phyloP scores from a whole-genome alignment of 2,888 invertebrate species.

The Eupeodes luniger region DNA sequence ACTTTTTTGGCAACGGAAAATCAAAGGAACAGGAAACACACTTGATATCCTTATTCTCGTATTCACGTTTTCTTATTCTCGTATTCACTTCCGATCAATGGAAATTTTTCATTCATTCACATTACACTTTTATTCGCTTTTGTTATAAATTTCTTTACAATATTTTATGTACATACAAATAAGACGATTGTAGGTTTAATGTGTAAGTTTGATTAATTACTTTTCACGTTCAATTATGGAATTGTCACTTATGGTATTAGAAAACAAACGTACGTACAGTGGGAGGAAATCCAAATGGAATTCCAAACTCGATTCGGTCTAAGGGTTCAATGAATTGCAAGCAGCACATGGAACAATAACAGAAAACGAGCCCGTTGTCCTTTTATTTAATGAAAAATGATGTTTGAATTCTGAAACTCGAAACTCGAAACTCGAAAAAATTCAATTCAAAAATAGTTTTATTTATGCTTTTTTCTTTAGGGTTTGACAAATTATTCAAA shows the following conservation, averaged over 20 bases:
- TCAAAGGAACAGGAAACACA: conserved; percentile 57
- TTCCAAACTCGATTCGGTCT: conserved; percentile 27
- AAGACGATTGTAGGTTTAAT: neutral
- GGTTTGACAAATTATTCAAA: neutral
- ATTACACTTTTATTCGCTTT: conserved; percentile 34
- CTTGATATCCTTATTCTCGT: conserved; percentile 61
- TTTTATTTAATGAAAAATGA: conserved; percentile 7
- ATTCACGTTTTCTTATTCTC: conserved; percentile 30
- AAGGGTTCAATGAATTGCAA: conserved; percentile 27
- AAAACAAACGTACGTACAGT: conserved; percentile 30
- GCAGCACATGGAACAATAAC: conserved; percentile 35
- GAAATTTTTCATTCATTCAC: conserved; percentile 11
- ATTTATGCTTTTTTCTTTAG: conserved; percentile 29
- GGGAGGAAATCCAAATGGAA: conserved; percentile 19
- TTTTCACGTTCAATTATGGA: conserved; percentile 51
- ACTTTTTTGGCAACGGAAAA: conserved; percentile 46
- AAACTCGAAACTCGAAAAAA: neutral
- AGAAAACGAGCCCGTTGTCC: conserved; percentile 35
- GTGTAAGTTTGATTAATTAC: conserved; percentile 58
- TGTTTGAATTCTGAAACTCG: neutral
- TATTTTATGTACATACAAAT: neutral
- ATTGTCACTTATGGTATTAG: conserved; percentile 46
- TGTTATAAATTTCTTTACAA: neutral
- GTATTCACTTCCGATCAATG: conserved; percentile 64
- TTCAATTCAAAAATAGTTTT: conserved; percentile 38